phyloP scores from a whole-genome alignment of 2,113 vertebrate species.

The Phasianus colchicus region DNA sequence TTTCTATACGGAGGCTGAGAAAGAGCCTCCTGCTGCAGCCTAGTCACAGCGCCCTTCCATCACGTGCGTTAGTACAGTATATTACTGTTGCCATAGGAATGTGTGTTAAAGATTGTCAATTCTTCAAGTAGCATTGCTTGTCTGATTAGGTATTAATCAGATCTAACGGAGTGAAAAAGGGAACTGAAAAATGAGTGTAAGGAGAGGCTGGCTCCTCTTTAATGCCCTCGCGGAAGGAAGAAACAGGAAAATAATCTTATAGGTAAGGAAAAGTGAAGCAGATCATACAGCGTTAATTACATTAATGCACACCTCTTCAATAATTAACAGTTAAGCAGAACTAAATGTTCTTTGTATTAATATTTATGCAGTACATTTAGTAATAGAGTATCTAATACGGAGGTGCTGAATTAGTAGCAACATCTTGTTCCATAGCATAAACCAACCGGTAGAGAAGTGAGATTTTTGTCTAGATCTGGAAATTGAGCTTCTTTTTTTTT shows the following conservation, averaged over 20 bases:
- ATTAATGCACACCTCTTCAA: constrained; percentile 57
- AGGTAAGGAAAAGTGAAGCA: constrained; percentile 34
- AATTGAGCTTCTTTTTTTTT: constrained; percentile 58
- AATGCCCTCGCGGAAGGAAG: constrained; percentile 43
- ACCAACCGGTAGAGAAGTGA: constrained; percentile 62
- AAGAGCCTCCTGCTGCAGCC: constrained; percentile 65
- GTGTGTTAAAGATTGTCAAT: constrained; percentile 80
- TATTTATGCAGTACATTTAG: constrained; percentile 78
- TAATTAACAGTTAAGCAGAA: constrained; percentile 49
- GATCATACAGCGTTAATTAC: constrained; percentile 13
- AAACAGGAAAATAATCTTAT: constrained; percentile 3
- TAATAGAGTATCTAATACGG: constrained; percentile 64
- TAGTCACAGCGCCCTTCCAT: constrained; percentile 80
- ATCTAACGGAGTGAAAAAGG: constrained; percentile 76
- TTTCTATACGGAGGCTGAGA: constrained; percentile 61
- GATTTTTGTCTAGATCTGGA: constrained; percentile 66
- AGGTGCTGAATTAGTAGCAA: constrained; percentile 74
- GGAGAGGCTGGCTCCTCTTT: constrained; percentile 91
- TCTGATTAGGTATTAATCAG: constrained; percentile 81
- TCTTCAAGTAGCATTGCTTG: constrained; percentile 81
- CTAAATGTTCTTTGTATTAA: constrained; percentile 69
- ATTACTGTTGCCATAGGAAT: constrained; percentile 96
- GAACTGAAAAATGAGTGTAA: constrained; percentile 49
- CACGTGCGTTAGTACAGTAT: constrained; percentile 95
- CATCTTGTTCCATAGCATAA: constrained; percentile 65